These are phyloP conservation scores for Coranthus polyacanthus DNA, from an alignment of 2,797 vertebrate genomes.

Conservation along the genomic window DNA sequence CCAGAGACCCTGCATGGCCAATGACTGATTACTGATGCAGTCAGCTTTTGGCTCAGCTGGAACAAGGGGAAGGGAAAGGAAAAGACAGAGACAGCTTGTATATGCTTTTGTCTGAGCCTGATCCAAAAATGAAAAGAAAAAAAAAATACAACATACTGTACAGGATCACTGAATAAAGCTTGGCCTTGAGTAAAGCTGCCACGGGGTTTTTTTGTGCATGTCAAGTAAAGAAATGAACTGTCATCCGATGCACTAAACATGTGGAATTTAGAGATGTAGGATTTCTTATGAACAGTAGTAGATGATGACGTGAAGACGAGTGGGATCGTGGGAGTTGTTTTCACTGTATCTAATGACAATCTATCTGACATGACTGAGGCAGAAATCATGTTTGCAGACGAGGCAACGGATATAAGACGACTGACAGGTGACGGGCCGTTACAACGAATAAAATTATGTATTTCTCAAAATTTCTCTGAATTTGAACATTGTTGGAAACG, in stretches of 20 bases:
- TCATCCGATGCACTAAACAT: conserved; percentile 1
- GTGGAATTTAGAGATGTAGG: no score
- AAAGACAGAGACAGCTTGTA: conserved; percentile 32
- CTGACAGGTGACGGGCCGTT: no score
- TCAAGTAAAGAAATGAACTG: not conserved
- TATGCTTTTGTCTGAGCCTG: conserved; percentile 28
- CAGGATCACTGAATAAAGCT: conserved; percentile 19
- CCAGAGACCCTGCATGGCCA: conserved; percentile 41
- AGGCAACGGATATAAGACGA: no score
- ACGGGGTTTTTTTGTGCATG: conserved; percentile 11
- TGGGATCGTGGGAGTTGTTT: no score
- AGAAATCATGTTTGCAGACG: no score
- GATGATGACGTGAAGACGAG: no score
- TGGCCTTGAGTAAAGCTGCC: not conserved
- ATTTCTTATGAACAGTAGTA: no score
- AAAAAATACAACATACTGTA: conserved; percentile 2
- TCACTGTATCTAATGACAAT: no score
- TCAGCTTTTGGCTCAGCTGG: conserved; percentile 42
- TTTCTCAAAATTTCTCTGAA: no score
- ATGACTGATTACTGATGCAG: conserved; percentile 65
- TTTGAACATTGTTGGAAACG: no score
- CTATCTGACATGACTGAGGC: no score
- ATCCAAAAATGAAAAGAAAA: conserved; percentile 25
- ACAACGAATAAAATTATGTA: no score
- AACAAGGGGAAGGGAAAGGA: conserved; percentile 10